Conservation (phyloP, 2,797 vertebrate genomes). For the Hylomyscus alleni region DNA sequence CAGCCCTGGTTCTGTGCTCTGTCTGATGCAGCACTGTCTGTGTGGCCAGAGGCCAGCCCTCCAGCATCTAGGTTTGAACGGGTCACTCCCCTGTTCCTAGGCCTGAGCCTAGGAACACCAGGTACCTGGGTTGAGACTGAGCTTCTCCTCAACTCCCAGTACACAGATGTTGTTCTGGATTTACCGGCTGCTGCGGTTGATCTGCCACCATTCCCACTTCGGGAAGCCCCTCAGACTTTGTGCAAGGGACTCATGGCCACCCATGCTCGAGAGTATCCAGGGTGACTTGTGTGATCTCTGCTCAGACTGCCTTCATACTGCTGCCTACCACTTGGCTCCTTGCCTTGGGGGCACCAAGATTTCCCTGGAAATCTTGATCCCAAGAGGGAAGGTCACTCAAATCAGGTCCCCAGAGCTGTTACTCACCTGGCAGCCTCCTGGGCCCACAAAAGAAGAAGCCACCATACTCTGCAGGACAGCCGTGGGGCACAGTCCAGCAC, state of each 20-base stretch:
- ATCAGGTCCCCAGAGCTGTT: neutral
- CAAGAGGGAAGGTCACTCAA: fast-evolving
- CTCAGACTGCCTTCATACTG: fast-evolving
- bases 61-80: neutral
- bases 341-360: fast-evolving
- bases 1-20: neutral
- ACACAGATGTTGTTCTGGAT: fast-evolving
- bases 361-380: fast-evolving
- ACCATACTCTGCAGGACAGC: neutral
- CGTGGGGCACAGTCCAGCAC: fast-evolving
- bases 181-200: no score
- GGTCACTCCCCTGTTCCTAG: neutral
- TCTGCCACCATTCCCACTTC: neutral
- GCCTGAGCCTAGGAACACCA: fast-evolving
- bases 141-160: fast-evolving
- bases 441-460: fast-evolving
- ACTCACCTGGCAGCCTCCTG: neutral
- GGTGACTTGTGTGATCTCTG: neutral
- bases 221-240: neutral
- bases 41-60: no score
- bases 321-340: fast-evolving
- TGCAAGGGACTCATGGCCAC: no score
- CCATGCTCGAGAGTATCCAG: neutral
- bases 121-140: fast-evolving
- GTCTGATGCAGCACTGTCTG: no score